Evolutionary conservation across 2,797 vertebrate species (phyloP), one percentile per base, ranked within the genome.

Genomic region (Myotis vivesi): DNA sequence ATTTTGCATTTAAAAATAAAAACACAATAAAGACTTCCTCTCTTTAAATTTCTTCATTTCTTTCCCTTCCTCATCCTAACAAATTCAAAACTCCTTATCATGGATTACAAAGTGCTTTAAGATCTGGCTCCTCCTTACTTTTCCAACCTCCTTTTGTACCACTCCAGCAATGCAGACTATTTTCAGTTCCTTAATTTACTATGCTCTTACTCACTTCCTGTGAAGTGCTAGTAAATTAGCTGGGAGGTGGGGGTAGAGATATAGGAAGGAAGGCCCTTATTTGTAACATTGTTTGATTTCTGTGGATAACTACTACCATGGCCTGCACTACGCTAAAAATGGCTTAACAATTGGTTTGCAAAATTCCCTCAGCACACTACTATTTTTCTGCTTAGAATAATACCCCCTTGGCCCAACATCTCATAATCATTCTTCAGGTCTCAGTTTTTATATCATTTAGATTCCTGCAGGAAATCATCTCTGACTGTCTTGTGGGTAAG

Each of bases 1-100:
- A 89, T 79, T 95, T 92, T 93, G 4, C 25, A 93, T 87, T 92
- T 92, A 64, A 92, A 83, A 94, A 77, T 94, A 44, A 33, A 88
- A 91, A 69, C 12, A 73, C 19, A 72, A 69, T 72, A 51, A 76
- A 81, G 19, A 72, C 2, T 95, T 75, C 36, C 16, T 15, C 28
- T 86, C 9, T 77, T 87, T 92, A 33, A 95, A 94, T 44, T 7
- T 79, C 7, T 92, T 77, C 2, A 17, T 77, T 91, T 53, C 25
- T 87, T 92, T 44, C 9, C 6, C 13, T 81, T 96, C 25, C 69
- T 62, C 19, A 12, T 87, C 2, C 10, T 86, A 33, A 81, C 13
- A 73, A 76, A 84, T 89, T 92, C 33, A 10, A 87, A 53, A 57
- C 87, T 79, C 4, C 17, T 69, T 80, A 73, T 44, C 15, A 38